Percentiles rank a stretch among this genome's conserved stretches.
phyloP scores from a whole-genome alignment of 2,113 vertebrate genomes.

The Sylvilagus bachmani region DNA sequence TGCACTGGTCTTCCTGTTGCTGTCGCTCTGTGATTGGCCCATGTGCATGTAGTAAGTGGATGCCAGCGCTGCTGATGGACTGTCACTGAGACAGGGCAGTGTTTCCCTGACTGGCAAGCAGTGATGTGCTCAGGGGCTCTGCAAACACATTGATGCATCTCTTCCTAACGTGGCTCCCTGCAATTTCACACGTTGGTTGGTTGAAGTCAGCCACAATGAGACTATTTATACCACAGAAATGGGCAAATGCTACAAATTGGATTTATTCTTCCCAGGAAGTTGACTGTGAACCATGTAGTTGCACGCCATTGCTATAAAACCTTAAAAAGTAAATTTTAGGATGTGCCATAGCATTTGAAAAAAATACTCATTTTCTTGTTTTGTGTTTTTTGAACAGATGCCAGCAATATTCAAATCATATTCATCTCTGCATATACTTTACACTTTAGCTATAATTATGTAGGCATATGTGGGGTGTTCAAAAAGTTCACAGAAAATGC shows the following conservation, averaged over 20 bases:
- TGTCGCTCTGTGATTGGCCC: too few relatives aligned
- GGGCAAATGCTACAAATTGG: not conserved
- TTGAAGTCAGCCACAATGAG: not conserved
- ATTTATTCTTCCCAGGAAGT: not conserved
- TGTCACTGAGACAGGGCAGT: rapidly evolving
- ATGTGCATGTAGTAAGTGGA: not conserved
- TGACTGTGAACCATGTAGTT: not conserved
- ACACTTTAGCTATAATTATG: not conserved
- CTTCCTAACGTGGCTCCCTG: not conserved
- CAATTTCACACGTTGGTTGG: not conserved
- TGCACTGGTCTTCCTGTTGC: not conserved
- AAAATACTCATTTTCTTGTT: not conserved
- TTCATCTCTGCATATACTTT: not conserved
- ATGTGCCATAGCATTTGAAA: not conserved
- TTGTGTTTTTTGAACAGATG: not conserved
- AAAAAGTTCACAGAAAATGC: too few relatives aligned
- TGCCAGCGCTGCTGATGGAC: not conserved
- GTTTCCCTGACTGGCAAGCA: not conserved
- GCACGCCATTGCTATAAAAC: not conserved
- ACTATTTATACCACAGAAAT: not conserved
- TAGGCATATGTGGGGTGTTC: not conserved
- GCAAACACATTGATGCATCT: not conserved
- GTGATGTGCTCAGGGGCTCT: not conserved
- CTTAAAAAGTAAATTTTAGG: not conserved
- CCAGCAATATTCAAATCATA: not conserved